A percentile compares a stretch with the other conserved stretches of the same genome.
Conservation (phyloP, 2,797 vertebrate genomes). For the Rhodeus uyekii region DNA sequence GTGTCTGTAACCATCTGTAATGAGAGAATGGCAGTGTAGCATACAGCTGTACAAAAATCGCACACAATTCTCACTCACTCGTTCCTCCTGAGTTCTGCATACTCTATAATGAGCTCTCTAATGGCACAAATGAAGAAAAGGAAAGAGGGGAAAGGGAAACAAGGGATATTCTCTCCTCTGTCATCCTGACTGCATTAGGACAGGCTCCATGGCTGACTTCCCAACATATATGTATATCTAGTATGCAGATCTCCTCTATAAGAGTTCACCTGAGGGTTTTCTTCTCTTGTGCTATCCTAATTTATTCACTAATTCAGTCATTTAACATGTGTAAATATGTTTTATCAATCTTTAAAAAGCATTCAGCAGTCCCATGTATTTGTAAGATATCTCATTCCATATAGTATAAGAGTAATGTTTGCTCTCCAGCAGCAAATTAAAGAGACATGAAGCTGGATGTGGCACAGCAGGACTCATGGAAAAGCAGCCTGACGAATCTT, state of each 20-base stretch:
- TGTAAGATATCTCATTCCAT: conserved; percentile 28
- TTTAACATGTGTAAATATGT: conserved; percentile 34
- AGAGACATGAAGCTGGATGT: conserved; percentile 73
- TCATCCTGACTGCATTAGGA: conserved; percentile 14
- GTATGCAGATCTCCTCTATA: conserved; percentile 7
- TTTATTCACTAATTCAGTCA: not conserved
- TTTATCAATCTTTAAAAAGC: conserved; percentile 6
- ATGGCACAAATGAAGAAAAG: conserved; percentile 13
- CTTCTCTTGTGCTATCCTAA: conserved; percentile 12
- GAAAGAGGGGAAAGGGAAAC: conserved; percentile 21
- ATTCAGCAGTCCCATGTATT: conserved; percentile 1
- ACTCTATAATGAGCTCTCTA: conserved; percentile 49
- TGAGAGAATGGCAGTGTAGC: conserved; percentile 2
- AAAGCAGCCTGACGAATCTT: conserved; percentile 75
- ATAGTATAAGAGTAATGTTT: conserved; percentile 37
- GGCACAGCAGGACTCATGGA: conserved; percentile 74
- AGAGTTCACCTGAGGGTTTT: not conserved
- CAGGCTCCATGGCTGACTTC: not conserved
- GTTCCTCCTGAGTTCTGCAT: conserved; percentile 36
- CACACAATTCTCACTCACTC: conserved; percentile 1
- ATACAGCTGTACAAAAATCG: conserved; percentile 22
- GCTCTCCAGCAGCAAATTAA: conserved; percentile 56
- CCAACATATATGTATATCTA: not conserved
- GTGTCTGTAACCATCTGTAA: not conserved
- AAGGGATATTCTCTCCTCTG: conserved; percentile 18